Evolutionary conservation across 2,888 invertebrate species (phyloP).

Genomic region (Netelia virgata): DNA sequence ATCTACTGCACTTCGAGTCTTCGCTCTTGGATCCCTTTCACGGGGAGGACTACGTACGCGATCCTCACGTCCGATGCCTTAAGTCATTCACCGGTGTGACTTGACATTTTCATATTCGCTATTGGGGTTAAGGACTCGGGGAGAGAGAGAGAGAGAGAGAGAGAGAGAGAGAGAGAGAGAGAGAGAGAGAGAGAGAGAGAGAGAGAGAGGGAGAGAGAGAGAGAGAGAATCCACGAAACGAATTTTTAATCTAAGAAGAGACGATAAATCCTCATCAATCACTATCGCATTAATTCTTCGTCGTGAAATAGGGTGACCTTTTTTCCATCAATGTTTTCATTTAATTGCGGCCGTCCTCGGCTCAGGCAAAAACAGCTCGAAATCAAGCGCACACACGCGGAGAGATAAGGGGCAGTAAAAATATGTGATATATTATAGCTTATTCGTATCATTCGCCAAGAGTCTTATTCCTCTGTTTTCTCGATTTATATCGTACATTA

Average conservation of each 20-base stretch:
- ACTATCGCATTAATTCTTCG: background rate
- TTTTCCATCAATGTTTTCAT: background rate
- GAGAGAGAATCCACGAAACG: no score
- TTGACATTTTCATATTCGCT: background rate
- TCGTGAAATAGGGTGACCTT: background rate
- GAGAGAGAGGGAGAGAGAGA: no score
- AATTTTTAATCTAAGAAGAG: no score
- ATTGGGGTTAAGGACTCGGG: no score
- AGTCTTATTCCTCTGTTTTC: conserved; percentile 31
- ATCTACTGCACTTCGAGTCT: background rate
- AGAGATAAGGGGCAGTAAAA: conserved; percentile 24
- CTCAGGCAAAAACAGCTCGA: background rate
- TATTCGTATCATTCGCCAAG: conserved; percentile 35
- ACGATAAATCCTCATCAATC: background rate
- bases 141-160: no score
- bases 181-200: no score
- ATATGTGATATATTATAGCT: conserved; percentile 46
- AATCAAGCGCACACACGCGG: conserved; percentile 18
- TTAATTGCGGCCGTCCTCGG: background rate
- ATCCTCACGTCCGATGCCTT: no score
- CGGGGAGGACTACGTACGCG: background rate
- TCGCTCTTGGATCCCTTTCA: background rate
- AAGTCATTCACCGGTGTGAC: background rate
- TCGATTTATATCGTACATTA: conserved; percentile 53
- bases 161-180: no score